Conservation (phyloP, 2,113 vertebrate genomes). For the Electrona antarctica region DNA sequence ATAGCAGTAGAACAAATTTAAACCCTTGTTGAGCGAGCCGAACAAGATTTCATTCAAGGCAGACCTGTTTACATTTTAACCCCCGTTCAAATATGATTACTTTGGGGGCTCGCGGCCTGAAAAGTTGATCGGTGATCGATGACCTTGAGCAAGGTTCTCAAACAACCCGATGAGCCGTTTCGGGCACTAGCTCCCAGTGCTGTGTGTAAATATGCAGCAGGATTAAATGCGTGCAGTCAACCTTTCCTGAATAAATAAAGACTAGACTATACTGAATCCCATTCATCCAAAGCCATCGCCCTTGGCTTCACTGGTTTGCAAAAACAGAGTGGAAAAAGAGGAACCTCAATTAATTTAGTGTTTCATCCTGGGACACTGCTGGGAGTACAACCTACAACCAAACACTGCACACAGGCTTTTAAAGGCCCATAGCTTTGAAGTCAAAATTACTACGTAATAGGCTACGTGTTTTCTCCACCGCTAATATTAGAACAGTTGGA, state of each 20-base stretch:
- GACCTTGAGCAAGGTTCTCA: no score
- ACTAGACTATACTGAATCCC: neutral
- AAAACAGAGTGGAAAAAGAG: neutral
- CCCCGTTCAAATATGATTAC: no score
- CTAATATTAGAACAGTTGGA: no score
- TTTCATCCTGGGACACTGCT: neutral
- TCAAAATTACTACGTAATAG: no score
- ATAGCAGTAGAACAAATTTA: no score
- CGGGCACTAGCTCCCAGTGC: neutral
- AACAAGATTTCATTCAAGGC: no score
- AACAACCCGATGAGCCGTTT: no score
- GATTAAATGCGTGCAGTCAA: neutral
- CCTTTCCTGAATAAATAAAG: neutral
- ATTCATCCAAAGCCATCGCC: slow-evolving; percentile 2
- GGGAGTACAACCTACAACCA: slow-evolving; percentile 15
- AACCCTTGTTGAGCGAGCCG: no score
- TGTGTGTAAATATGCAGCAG: slow-evolving; percentile 24
- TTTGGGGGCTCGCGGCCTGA: no score
- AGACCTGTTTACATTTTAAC: no score
- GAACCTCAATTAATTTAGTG: neutral
- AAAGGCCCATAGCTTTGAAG: slow-evolving; percentile 3
- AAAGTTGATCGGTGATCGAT: no score
- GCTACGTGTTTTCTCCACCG: no score
- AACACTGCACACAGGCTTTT: slow-evolving; percentile 25
- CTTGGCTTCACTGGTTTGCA: neutral